These are phyloP conservation scores for Drosophila hamatofila DNA, from an alignment of 2,888 invertebrate species.

Conservation along the genomic window DNA sequence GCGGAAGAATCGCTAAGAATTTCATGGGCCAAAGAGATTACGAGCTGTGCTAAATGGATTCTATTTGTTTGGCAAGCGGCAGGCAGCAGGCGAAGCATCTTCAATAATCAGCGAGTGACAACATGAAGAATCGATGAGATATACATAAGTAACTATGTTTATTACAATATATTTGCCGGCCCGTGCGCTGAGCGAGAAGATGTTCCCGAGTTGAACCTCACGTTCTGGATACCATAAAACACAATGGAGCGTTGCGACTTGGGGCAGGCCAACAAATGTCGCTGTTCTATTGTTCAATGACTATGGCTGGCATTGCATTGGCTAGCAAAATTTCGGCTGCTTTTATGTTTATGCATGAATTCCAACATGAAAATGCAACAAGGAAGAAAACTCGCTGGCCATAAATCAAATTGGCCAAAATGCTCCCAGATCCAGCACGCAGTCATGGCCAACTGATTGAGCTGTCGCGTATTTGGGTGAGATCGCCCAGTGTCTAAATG, in stretches of 20 bases:
- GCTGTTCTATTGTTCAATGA: conserved; percentile 73
- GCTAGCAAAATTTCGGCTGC: conserved; percentile 71
- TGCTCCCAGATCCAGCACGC: conserved; percentile 61
- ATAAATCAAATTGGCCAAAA: conserved; percentile 75
- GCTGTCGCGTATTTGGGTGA: conserved; percentile 79
- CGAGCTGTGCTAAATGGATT: conserved; percentile 58
- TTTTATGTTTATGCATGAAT: conserved; percentile 79
- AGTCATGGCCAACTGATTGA: conserved; percentile 79
- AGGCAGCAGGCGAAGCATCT: no score
- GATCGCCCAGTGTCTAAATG: conserved; percentile 72
- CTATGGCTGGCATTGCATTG: conserved; percentile 29
- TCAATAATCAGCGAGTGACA: conserved; percentile 57
- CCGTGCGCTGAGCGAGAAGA: conserved; percentile 40
- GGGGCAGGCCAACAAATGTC: conserved; percentile 46
- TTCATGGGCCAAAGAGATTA: conserved; percentile 46
- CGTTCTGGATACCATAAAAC: conserved; percentile 73
- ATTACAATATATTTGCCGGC: conserved; percentile 35
- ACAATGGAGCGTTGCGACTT: conserved; percentile 70
- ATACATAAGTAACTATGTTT: conserved; percentile 26
- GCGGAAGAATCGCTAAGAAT: conserved; percentile 30
- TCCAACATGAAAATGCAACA: conserved; percentile 76
- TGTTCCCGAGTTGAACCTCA: conserved; percentile 68
- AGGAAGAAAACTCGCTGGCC: conserved; percentile 67
- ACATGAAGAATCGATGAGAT: conserved; percentile 29
- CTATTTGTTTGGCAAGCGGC: conserved; percentile 39